Conservation (phyloP, 2,888 invertebrate genomes). For the Allygus modestus region DNA sequence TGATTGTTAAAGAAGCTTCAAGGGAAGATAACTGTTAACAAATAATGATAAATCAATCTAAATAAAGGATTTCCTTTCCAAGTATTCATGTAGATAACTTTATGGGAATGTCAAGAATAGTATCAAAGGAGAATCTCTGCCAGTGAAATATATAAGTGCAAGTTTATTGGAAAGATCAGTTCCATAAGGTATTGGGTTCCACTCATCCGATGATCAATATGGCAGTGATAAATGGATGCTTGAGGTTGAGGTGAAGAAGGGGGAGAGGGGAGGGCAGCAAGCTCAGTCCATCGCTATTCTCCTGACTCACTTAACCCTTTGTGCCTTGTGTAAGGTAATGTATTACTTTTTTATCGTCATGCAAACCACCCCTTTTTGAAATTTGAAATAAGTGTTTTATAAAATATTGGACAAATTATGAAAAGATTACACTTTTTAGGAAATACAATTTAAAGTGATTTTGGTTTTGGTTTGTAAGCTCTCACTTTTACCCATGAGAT, state of each 20-base stretch:
- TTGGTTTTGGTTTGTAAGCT: too few species aligned
- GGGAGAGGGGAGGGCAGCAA: slow-evolving; percentile 22
- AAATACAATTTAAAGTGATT: too few species aligned
- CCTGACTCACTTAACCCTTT: slow-evolving; percentile 6
- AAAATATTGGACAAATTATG: not conserved
- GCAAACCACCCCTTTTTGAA: not conserved
- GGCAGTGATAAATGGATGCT: slow-evolving; percentile 18
- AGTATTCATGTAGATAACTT: slow-evolving; percentile 16
- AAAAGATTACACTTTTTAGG: not conserved
- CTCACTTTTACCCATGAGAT: too few species aligned
- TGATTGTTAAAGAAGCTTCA: too few species aligned
- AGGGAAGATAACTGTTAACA: not conserved
- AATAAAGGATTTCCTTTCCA: not conserved
- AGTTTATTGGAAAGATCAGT: slow-evolving; percentile 20
- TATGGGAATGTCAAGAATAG: not conserved
- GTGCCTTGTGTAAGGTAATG: slow-evolving; percentile 24
- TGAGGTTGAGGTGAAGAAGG: not conserved
- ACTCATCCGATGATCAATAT: slow-evolving; percentile 35
- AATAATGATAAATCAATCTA: not conserved
- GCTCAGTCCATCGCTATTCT: not conserved
- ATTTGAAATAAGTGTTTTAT: not conserved
- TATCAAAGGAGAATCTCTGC: not conserved
- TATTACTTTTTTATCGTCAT: slow-evolving; percentile 5
- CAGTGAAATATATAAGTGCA: slow-evolving; percentile 49
- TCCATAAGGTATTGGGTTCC: slow-evolving; percentile 32